phyloP scores from a whole-genome alignment of 2,888 invertebrate genomes.

The Calephelis perditalis region DNA sequence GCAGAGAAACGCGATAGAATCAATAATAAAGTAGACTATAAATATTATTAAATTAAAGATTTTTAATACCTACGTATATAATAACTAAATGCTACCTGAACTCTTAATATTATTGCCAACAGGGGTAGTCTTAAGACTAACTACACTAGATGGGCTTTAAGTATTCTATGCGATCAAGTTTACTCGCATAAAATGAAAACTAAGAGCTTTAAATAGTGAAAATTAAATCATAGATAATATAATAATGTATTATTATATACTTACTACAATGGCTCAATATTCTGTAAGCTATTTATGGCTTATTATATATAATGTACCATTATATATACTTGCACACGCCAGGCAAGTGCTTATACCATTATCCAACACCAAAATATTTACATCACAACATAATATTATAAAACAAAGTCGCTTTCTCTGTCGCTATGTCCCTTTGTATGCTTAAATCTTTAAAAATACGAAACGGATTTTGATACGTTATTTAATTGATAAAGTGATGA shows the following conservation, averaged over 20 bases:
- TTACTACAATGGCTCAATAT: slow-evolving; percentile 75
- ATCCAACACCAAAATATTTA: slow-evolving; percentile 56
- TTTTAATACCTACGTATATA: slow-evolving; percentile 39
- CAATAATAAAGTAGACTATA: slow-evolving; percentile 38
- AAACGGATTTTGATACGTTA: too few relatives aligned
- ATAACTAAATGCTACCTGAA: slow-evolving; percentile 42
- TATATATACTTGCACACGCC: slow-evolving; percentile 56
- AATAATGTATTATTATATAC: slow-evolving; percentile 55
- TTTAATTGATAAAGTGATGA: too few relatives aligned
- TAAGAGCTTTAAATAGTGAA: slow-evolving; percentile 79
- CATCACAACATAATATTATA: too few relatives aligned
- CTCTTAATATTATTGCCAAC: slow-evolving; percentile 46
- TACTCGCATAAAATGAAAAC: slow-evolving; percentile 69
- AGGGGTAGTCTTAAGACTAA: slow-evolving; percentile 34
- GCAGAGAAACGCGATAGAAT: too few relatives aligned
- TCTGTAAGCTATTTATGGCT: slow-evolving; percentile 71
- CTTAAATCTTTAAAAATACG: too few relatives aligned
- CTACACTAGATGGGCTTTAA: slow-evolving; percentile 45
- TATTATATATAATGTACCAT: slow-evolving; percentile 57
- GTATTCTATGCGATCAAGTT: slow-evolving; percentile 60
- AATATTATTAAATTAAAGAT: slow-evolving; percentile 68
- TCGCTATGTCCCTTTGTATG: too few relatives aligned
- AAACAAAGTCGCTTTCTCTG: too few relatives aligned
- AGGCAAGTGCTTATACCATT: slow-evolving; percentile 44
- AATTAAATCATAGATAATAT: slow-evolving; percentile 46